Evolutionary conservation across 2,797 vertebrate genomes (phyloP), one percentile per base, ranked within the genome.

Genomic region (Leptodactylus fallax): DNA sequence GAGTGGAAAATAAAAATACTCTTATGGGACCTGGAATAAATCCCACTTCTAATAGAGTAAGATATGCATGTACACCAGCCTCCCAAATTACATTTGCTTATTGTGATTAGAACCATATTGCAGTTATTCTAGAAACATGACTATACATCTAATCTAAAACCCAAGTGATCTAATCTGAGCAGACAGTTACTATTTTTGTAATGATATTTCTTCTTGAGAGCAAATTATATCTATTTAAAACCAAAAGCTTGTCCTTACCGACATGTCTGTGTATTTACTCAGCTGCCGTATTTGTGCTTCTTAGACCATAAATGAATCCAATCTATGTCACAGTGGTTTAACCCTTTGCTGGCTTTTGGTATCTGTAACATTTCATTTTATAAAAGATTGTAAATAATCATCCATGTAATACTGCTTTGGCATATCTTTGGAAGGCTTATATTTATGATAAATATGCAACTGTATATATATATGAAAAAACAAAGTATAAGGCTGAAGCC

Each of bases 281-380:
- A 85, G 83, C 83, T 85, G 83, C 83, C 61, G n/a, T 16, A 77
- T 47, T 76, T 85, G 12, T 63, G 71, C 55, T 12, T 71, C 0
- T 55, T 45, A 56, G 81, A 27, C 81, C 9, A 60, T 58, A 84
- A 72, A 60, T 61, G 21, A 72, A 60, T 25, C 5, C 25, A 14
- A 47, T 47, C 27, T 72, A 72, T 45, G 25, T 72, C 67, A 36
- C 71, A 14, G 60, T 65, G 36, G 5, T 13, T 81, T 81, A 81
- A 81, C 79, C 5, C 27, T 45, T 60, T 36, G 8, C 16, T 79
- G 25, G 13, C 16, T 27, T 71, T n/a, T 27, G 5, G 7, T 56
- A 55, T 45, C 9, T 80, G 56, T 45, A n/a, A 3, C 9, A 61
- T 13, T 19, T 58, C 25, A 51, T 58, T 36, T 17, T 11, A 6